Base-by-base conservation (phyloP, 2,888 invertebrate species). In the Caradrina clavipalpis region DNA sequence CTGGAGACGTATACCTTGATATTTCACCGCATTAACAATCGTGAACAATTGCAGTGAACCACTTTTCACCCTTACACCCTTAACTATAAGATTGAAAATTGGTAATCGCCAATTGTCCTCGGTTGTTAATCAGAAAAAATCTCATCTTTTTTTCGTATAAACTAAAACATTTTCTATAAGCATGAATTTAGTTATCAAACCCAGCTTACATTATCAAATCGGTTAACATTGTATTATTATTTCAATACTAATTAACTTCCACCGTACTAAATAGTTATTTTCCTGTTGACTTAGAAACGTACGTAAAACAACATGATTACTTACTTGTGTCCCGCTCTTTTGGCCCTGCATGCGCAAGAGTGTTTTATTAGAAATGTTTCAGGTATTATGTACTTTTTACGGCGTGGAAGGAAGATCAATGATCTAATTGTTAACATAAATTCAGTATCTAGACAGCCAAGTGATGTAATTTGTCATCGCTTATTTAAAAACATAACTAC, bases 311-410 rank as follows among this genome's bases (percentile, higher is more conserved):
- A 77, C 49, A 53, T 56, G 50, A 51, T 73, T 90, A 96, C 98
- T 98, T 97, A 98, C 98, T 98, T 94, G 98, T 97, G 86, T 98
- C 97, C 86, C 97, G 96, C 91, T 98, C 98, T 95, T 97, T 97
- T 94, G 97, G 97, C 95, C 98, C 98, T 98, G 95, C 86, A 83
- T 89, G 94, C 88, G 87, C 80, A 87, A 83, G 80, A 82, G 80
- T 74, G 49, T 7, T 51, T 58, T n/a, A 35, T 82, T 82, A 80
- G 56, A 73, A 61, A 39, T 65, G 13, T 47, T 17, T 39, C 13
- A 39, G 8, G 1, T 39, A 11, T 13, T 11, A 39, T 39, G 1
- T 39, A 39, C 39, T 4, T 13, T 39, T 2, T 39, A 39, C 2
- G 13, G 0, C 13, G 39, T 39, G 39, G 13, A 39, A 39, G 39